Percentiles rank a stretch among this genome's conserved stretches.
These are phyloP conservation scores for Thysanoteuthis rhombus DNA, from an alignment of 2,888 invertebrate genomes.

Conservation along the genomic window DNA sequence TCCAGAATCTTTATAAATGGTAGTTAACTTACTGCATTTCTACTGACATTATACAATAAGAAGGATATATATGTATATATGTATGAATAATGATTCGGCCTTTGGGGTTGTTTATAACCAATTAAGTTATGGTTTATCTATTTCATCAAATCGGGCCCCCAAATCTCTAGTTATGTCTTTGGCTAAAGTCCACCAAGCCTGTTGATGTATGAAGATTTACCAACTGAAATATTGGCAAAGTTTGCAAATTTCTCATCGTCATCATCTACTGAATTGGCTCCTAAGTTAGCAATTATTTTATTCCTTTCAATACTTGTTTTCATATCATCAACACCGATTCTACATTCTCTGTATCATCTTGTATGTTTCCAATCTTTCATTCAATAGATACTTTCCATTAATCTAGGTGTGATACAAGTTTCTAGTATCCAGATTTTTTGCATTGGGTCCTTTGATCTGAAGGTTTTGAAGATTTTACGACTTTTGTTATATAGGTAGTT, in stretches of 20 bases:
- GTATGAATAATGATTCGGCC: too few species aligned
- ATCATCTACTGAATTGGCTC: not conserved
- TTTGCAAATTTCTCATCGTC: not conserved
- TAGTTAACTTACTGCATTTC: too few species aligned
- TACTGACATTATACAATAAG: too few species aligned
- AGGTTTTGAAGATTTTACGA: not conserved
- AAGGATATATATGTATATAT: too few species aligned
- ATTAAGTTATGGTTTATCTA: too few species aligned
- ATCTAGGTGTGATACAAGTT: not conserved
- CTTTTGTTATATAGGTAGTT: not conserved
- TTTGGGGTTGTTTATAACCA: too few species aligned
- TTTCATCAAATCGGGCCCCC: too few species aligned
- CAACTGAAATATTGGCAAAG: not conserved
- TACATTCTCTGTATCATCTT: not conserved
- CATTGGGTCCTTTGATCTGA: not conserved
- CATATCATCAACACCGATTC: not conserved
- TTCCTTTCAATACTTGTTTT: not conserved
- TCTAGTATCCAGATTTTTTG: not conserved
- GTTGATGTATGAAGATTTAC: not conserved
- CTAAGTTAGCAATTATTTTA: not conserved
- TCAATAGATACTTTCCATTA: not conserved
- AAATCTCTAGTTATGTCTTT: too few species aligned
- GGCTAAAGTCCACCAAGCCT: not conserved
- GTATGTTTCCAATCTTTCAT: not conserved
- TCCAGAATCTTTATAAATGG: too few species aligned